phyloP scores from a whole-genome alignment of 2,113 vertebrate genomes.

The Hypocryptadius cinnamomeus region DNA sequence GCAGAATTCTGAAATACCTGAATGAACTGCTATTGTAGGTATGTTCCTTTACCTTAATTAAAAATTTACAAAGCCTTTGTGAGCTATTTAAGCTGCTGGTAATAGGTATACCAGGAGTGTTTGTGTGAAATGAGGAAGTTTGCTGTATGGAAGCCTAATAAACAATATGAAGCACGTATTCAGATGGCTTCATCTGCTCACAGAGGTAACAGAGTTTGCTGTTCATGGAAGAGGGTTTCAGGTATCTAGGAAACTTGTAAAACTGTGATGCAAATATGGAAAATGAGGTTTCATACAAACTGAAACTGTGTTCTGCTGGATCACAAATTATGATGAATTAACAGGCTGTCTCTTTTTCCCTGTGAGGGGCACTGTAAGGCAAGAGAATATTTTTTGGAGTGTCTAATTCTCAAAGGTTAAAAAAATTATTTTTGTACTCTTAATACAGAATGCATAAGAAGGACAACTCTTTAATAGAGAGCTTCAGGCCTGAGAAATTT shows the following conservation, averaged over 20 bases:
- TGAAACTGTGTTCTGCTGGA: not conserved
- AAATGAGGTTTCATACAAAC: not conserved
- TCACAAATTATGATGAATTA: not conserved
- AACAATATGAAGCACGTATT: not conserved
- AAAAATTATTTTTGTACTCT: not conserved
- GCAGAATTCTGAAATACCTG: not conserved
- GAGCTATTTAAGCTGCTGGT: not conserved
- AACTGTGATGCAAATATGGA: not conserved
- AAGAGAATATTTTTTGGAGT: not conserved
- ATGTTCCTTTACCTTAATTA: conserved; percentile 57
- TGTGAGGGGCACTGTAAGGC: not conserved
- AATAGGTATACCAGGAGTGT: not conserved
- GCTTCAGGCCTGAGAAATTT: not conserved
- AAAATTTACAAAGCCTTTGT: conserved; percentile 43
- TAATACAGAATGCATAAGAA: not conserved
- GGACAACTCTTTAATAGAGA: not conserved
- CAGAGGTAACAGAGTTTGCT: not conserved
- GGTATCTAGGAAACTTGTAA: not conserved
- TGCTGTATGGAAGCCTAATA: not conserved
- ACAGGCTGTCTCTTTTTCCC: not conserved
- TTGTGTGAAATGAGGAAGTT: not conserved
- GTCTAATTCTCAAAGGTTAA: not conserved
- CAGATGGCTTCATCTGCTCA: not conserved
- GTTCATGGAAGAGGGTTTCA: not conserved
- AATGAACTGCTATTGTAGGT: not conserved